phyloP scores from a whole-genome alignment of 2,797 vertebrate genomes.

The Lerista edwardsae region DNA sequence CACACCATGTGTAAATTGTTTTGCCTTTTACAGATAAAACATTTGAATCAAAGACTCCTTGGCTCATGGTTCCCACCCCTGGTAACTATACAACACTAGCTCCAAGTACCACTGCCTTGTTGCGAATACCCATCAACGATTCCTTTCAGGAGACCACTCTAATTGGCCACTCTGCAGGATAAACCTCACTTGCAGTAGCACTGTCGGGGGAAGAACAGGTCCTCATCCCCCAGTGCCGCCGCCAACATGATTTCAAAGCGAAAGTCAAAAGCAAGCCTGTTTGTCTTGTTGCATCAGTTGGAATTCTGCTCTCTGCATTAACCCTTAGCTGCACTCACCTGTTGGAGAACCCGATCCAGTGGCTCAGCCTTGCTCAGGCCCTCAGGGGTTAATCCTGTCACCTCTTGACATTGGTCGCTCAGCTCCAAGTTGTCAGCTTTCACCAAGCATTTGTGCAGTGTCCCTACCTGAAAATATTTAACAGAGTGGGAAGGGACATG shows the following conservation, averaged over 20 bases:
- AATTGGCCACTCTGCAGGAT: neutral
- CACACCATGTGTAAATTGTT: no score
- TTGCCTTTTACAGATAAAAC: no score
- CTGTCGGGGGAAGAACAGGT: neutral
- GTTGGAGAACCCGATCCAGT: slow-evolving; percentile 89
- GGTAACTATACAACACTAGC: neutral
- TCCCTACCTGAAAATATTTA: slow-evolving; percentile 85
- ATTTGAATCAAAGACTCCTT: neutral
- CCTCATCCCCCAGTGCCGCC: no score
- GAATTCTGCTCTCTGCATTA: neutral
- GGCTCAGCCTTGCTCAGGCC: slow-evolving; percentile 88
- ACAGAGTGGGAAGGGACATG: neutral
- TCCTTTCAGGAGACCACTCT: neutral
- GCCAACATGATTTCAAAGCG: neutral
- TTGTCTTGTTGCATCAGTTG: slow-evolving; percentile 3
- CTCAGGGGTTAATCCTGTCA: slow-evolving; percentile 86
- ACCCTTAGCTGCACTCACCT: slow-evolving; percentile 81
- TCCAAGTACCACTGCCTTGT: neutral
- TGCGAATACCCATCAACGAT: neutral
- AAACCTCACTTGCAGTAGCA: neutral
- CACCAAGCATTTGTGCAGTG: slow-evolving; percentile 89
- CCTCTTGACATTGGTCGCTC: slow-evolving; percentile 89
- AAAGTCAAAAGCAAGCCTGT: neutral
- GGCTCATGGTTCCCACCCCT: neutral
- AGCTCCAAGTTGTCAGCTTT: slow-evolving; percentile 90